Evolutionary conservation across 1,140 invertebrate genomes (phyloP), one percentile per base, ranked within the genome.

Genomic region (Steinernema khuongi): DNA sequence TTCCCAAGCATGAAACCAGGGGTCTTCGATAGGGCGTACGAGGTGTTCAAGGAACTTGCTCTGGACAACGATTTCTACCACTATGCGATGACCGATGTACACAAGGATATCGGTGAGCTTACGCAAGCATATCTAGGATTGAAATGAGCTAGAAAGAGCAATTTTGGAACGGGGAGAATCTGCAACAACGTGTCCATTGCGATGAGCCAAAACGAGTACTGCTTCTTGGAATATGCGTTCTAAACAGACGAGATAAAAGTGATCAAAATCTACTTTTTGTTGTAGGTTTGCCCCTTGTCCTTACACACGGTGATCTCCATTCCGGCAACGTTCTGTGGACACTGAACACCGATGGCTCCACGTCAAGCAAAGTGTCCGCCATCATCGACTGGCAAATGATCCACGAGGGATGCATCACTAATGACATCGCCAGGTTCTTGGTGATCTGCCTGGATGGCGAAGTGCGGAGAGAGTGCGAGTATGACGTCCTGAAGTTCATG

Each of bases 361-460:
- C 60, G 1, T 32, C 30, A 22, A 71, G 60, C 22, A 67, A 72
- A 72, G 66, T 72, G 2, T 19, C 44, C 2, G 71, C 71, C 11
- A 29, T 60, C 31, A 69, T 72, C 50, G 71, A 72, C 28, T 72
- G 67, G 67, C 71, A 72, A 60, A 30, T 72, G 2, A 26, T 26
- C 50, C 70, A 71, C 33, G 30, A 33, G n/a, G 50, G 50, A 2
- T 60, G 50, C 50, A 60, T 60, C 7, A 60, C 50, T 22, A 60
- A 7, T 2, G 50, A 60, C 50, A 17, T 60, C 4, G 50, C 50
- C 4, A 7, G 50, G 19, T 60, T 17, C 26, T 11, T 60, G 50
- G 4, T 2, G 4, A 4, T 60, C 11, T 60, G 50, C 19, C 50
- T 60, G 14, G 50, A 60, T 22, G 50, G 50, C 14, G 50, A 60